phyloP scores from a whole-genome alignment of 1,140 invertebrate species.

The Neodiprion lecontei region DNA sequence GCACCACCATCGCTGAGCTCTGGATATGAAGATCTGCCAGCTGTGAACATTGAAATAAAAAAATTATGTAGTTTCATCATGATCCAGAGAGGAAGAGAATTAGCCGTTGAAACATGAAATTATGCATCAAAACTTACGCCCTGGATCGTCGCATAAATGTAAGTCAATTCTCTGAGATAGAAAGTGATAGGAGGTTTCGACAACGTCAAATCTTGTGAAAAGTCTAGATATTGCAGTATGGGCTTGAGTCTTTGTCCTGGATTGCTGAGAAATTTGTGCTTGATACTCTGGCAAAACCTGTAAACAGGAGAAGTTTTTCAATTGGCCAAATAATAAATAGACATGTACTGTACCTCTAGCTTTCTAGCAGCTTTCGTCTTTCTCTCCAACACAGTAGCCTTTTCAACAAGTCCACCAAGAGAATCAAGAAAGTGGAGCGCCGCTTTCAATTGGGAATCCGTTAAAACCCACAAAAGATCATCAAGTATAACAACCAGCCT shows the following conservation, averaged over 20 bases:
- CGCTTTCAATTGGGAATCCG: conserved; percentile 95
- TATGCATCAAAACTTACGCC: conserved; percentile 66
- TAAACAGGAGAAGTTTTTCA: conserved; percentile 20
- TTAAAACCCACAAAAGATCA: conserved; percentile 97
- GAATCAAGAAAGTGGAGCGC: conserved; percentile 94
- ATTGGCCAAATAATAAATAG: background rate
- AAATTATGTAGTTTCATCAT: background rate
- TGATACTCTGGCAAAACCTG: conserved; percentile 82
- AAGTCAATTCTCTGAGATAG: conserved; percentile 93
- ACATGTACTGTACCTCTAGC: conserved; percentile 71
- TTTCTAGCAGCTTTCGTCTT: conserved; percentile 90
- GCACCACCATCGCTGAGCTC: conserved; percentile 89
- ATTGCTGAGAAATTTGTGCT: conserved; percentile 76
- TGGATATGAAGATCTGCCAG: conserved; percentile 82
- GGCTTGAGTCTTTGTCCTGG: conserved; percentile 54
- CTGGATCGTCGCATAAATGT: conserved; percentile 96
- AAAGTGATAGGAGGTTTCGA: conserved; percentile 98
- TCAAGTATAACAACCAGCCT: conserved; percentile 92
- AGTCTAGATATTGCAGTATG: conserved; percentile 68
- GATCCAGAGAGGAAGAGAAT: background rate
- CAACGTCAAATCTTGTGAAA: conserved; percentile 91
- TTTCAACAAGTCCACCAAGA: conserved; percentile 83
- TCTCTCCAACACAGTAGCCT: conserved; percentile 81
- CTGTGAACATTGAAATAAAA: conserved; percentile 57
- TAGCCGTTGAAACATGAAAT: background rate